Evolutionary conservation across 2,888 invertebrate species (phyloP).

Genomic region (Epiperipatus broadwayi): DNA sequence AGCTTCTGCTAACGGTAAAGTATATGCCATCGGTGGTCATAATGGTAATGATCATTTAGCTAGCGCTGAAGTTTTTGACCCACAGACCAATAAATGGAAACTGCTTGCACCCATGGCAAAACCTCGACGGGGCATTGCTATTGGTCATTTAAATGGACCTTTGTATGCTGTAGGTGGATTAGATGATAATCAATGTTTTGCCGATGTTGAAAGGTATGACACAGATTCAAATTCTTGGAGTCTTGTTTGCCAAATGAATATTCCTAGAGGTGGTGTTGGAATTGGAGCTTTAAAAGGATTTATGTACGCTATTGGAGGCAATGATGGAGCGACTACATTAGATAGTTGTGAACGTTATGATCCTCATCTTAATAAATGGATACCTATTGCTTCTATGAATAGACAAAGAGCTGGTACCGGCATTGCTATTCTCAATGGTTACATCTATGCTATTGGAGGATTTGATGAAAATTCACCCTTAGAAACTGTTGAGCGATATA

Average conservation of each 20-base stretch:
- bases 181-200: constrained; percentile 33
- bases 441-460: constrained; percentile 30
- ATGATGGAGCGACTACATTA: constrained; percentile 32
- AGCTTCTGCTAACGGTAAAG: constrained; percentile 27
- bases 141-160: constrained; percentile 31
- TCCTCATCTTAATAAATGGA: constrained; percentile 31
- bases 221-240: constrained; percentile 30
- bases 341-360: constrained; percentile 33
- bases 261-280: constrained; percentile 33
- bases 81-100: constrained; percentile 28
- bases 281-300: constrained; percentile 26
- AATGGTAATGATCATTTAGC: constrained; percentile 32
- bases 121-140: constrained; percentile 31
- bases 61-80: constrained; percentile 32
- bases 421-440: constrained; percentile 31
- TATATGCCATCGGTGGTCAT: constrained; percentile 35
- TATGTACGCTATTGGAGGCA: constrained; percentile 34
- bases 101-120: constrained; percentile 28
- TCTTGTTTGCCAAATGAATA: constrained; percentile 30
- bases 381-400: constrained; percentile 28
- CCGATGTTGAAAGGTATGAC: constrained; percentile 32
- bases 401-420: constrained; percentile 33
- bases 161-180: constrained; percentile 35
- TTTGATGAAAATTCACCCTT: constrained; percentile 35
- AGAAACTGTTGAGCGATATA: constrained; percentile 21